Evolutionary conservation across 2,113 vertebrate species (phyloP), one percentile per base, ranked within the genome.

Genomic region (Perognathus longimembris): DNA sequence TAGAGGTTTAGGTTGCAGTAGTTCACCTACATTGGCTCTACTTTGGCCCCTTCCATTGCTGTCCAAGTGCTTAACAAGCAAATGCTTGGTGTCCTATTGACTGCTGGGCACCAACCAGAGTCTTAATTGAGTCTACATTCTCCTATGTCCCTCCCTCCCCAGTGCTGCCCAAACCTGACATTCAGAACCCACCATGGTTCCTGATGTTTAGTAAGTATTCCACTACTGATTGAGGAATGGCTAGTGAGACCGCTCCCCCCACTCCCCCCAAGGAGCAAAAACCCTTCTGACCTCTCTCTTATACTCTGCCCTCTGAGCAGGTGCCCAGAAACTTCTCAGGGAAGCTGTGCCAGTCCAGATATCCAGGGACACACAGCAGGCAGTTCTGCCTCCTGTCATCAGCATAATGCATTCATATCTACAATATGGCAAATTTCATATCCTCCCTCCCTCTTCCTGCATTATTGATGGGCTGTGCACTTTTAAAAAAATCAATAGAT

Each of bases 391-490:
- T 64, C 61, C 42, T 67, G 50, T 75, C 83, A 61, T 93, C 59
- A 32, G 85, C 66, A 7, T 93, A 91, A 87, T 95, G 93, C 77
- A 78, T 82, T 69, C 78, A 77, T 75, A 93, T 95, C 88, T 94
- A 93, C 86, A 95, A 89, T 95, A 95, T 88, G 86, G 96, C 94
- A 94, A 86, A 81, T 89, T 94, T 89, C 90, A 85, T 85, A 96
- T 92, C 91, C 95, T 94, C 64, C 70, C 89, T 78, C 54, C 73
- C 93, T 80, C 79, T 90, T 32, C 57, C 61, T 98, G 95, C 95
- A 98, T 98, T 98, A 98, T 98, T 98, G 96, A 98, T 97, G 93
- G 77, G n/a, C 86, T 59, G 17, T 73, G 95, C 95, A 97, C 97
- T 98, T 89, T 54, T 6, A 28, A 98, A 97, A 83, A 97, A 98